Evolutionary conservation across 2,113 vertebrate species (phyloP).

Genomic region (Heterotis niloticus): DNA sequence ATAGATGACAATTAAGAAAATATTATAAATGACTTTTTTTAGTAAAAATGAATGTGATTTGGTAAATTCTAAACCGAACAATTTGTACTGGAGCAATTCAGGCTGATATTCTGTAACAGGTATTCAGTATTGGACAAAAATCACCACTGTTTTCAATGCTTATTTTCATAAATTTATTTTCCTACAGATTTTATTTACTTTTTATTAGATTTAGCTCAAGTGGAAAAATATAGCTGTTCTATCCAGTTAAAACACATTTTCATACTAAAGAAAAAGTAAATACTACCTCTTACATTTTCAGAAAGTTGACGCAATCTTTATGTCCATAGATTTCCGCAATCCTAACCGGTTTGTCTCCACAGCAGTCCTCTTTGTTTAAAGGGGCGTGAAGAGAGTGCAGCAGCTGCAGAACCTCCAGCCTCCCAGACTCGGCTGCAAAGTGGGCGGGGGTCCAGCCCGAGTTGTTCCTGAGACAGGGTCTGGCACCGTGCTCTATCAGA

Average conservation of each 20-base stretch:
- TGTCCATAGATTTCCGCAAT: slow-evolving; percentile 84
- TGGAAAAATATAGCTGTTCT: no score
- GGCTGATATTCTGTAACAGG: no score
- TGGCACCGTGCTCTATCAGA: slow-evolving; percentile 73
- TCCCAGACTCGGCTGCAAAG: slow-evolving; percentile 77
- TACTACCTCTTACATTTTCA: slow-evolving; percentile 67
- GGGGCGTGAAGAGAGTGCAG: slow-evolving; percentile 74
- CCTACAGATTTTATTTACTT: no score
- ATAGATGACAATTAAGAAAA: no score
- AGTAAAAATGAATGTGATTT: no score
- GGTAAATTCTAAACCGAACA: no score
- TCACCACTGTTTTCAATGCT: no score
- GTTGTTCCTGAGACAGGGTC: slow-evolving; percentile 68
- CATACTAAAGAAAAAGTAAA: neutral
- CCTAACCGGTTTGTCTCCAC: slow-evolving; percentile 75
- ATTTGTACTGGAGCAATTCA: neutral
- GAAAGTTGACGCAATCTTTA: slow-evolving; percentile 72
- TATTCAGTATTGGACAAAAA: no score
- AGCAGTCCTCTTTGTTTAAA: slow-evolving; percentile 71
- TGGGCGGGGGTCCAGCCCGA: slow-evolving; percentile 82
- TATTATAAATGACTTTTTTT: no score
- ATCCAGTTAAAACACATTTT: neutral
- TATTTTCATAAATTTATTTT: no score
- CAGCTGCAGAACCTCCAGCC: slow-evolving; percentile 65
- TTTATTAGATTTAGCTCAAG: no score